Conservation (phyloP, 2,888 invertebrate species). For the Micropterix aruncella region DNA sequence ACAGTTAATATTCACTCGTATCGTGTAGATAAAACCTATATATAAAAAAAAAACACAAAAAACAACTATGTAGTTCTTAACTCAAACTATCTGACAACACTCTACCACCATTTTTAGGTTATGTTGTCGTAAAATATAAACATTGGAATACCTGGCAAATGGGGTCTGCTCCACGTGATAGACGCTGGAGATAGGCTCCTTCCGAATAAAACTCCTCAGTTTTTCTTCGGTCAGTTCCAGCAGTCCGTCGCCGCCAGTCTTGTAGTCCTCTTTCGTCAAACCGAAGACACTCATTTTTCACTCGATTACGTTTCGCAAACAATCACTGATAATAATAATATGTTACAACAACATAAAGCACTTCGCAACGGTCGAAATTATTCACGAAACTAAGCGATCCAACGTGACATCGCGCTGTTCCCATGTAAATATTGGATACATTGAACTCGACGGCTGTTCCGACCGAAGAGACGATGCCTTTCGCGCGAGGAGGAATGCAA, state of each 20-base stretch:
- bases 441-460: not conserved
- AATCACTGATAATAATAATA: slow-evolving; percentile 4
- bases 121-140: too few species aligned
- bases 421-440: not conserved
- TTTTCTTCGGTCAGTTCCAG: slow-evolving; percentile 56
- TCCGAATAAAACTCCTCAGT: slow-evolving; percentile 52
- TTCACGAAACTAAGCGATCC: not conserved
- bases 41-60: too few species aligned
- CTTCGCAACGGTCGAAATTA: slow-evolving; percentile 4
- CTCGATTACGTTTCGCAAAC: not conserved
- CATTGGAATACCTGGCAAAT: slow-evolving; percentile 80
- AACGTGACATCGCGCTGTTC: not conserved
- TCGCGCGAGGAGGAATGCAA: too few species aligned
- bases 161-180: slow-evolving; percentile 74
- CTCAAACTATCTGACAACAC: too few species aligned
- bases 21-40: too few species aligned
- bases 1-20: too few species aligned
- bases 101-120: too few species aligned
- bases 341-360: slow-evolving; percentile 8
- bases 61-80: too few species aligned
- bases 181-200: slow-evolving; percentile 59
- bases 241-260: slow-evolving; percentile 53
- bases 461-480: too few species aligned
- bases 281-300: slow-evolving; percentile 35
- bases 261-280: slow-evolving; percentile 40